Conservation (phyloP, 1,140 invertebrate species). For the Grapholita molesta region DNA sequence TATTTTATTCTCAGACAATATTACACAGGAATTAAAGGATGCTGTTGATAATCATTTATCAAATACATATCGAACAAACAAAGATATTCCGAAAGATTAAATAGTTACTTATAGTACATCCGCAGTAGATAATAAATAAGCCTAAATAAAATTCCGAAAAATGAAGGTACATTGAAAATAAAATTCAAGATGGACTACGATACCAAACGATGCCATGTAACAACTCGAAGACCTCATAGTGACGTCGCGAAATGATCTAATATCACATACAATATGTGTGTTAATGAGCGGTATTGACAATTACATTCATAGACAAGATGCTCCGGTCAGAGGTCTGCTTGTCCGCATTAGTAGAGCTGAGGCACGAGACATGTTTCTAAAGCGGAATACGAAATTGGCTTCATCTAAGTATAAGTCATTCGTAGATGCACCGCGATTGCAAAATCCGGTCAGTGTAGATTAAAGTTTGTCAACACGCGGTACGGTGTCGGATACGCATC, state of each 20-base stretch:
- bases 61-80: no score
- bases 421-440: background rate
- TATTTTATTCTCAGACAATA: background rate
- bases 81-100: no score
- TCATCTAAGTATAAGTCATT: background rate
- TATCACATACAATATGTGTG: background rate
- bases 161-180: background rate
- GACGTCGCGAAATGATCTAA: constrained; percentile 7
- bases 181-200: background rate
- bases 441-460: constrained; percentile 5
- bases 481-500: constrained; percentile 7
- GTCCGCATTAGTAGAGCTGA: background rate
- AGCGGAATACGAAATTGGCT: background rate
- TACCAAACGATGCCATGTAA: background rate
- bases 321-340: background rate
- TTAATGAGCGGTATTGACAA: background rate
- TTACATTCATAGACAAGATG: background rate
- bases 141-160: background rate
- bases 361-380: background rate
- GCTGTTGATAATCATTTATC: no score
- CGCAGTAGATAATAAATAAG: no score
- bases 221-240: background rate
- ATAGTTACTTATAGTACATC: no score
- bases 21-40: no score
- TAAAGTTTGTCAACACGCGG: constrained; percentile 15